Evolutionary conservation across 2,797 vertebrate genomes (phyloP), one percentile per base, ranked within the genome.

Genomic region (Enteromius anoplus): DNA sequence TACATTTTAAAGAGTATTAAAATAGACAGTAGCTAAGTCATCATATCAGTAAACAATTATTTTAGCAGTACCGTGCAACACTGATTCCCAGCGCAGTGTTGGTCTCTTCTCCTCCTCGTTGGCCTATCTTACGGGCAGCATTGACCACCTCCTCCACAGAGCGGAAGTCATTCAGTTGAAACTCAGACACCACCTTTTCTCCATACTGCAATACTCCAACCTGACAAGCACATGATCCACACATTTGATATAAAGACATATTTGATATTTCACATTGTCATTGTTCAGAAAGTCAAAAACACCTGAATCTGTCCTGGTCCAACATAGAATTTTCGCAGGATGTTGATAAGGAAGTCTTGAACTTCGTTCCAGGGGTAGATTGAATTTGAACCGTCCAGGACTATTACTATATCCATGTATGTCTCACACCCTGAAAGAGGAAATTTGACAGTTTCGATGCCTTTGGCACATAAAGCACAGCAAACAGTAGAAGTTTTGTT

Each of bases 311-410:
- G 98, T 49, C 98, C 98, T 0, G 98, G 98, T 84, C 97, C 98
- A 0, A 99, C 95, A 83, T 99, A 96, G 86, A 99, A 99, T 92
- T 99, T 99, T 90, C 98, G 96, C 70, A 99, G 93, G 91, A 99
- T 97, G 91, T 97, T 99, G 88, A 99, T 99, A 88, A 99, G 97
- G 93, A 99, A 99, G 88, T 97, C 95, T 86, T 98, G 98, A 32
- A 99, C 98, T 88, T 99, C 98, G 64, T 95, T 95, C 98, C 98
- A 99, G 2, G 98, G 98, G 82, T 99, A 99, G 85, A 99, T 99
- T 88, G 98, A 99, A 93, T 99, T 99, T 85, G 98, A 99, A 11
- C 98, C 98, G 17, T 99, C 98, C 91, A 99, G 93, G 21, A 99
- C 98, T 0, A 99, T 99, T 85, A 99, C 91, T 55, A 99, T 99